A percentile compares a stretch with the other conserved stretches of the same genome.
Conservation (phyloP, 2,797 vertebrate genomes). For the Tenualosa ilisha region DNA sequence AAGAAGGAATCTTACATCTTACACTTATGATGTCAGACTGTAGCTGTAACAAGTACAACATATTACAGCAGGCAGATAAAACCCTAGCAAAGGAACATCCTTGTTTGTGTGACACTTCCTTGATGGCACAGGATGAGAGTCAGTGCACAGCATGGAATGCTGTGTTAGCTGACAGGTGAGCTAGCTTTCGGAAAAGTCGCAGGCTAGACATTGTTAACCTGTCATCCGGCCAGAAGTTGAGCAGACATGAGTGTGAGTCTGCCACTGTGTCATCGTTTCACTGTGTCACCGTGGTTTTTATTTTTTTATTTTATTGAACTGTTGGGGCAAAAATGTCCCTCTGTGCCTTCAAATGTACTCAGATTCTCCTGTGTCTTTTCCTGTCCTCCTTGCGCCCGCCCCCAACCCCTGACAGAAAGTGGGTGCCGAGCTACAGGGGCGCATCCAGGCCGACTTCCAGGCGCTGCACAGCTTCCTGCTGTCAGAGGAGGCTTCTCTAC, state of each 20-base stretch:
- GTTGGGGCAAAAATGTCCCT: neutral
- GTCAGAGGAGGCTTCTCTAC: slow-evolving; percentile 72
- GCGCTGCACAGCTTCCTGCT: slow-evolving; percentile 77
- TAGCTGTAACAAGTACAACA: too few species aligned
- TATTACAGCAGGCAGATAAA: too few species aligned
- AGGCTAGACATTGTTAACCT: neutral
- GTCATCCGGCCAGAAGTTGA: neutral
- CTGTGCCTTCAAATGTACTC: neutral
- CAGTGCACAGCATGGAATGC: too few species aligned
- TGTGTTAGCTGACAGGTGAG: too few species aligned
- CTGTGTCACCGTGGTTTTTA: neutral
- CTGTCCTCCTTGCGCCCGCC: neutral
- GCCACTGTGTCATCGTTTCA: neutral
- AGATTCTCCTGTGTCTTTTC: neutral
- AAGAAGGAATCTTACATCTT: too few species aligned
- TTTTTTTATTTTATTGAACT: neutral
- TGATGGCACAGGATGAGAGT: too few species aligned
- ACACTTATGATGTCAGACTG: too few species aligned
- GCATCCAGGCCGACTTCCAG: slow-evolving; percentile 75
- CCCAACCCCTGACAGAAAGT: slow-evolving; percentile 63
- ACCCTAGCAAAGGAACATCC: too few species aligned
- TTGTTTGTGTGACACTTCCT: too few species aligned
- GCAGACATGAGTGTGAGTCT: neutral
- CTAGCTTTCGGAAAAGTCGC: too few species aligned
- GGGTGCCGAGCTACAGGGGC: slow-evolving; percentile 71